Evolutionary conservation across 2,888 invertebrate species (phyloP).

Genomic region (Girardia tigrina): DNA sequence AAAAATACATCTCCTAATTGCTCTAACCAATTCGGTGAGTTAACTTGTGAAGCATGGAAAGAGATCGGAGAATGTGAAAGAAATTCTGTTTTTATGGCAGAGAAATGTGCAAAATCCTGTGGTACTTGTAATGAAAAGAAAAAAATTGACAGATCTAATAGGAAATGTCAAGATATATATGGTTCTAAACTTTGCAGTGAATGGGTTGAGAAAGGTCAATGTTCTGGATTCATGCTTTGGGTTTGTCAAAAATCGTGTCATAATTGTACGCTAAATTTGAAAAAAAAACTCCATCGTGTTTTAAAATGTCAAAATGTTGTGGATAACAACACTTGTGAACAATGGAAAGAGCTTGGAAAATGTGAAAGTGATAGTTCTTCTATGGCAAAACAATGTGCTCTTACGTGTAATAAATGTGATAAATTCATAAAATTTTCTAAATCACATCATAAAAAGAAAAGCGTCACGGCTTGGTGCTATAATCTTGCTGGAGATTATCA

Average conservation of each 20-base stretch:
- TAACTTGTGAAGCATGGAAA: not conserved
- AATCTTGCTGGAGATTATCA: slow-evolving; percentile 1
- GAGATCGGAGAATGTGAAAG: not conserved
- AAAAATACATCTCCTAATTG: not conserved
- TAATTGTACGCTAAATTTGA: not conserved
- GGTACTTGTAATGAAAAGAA: not conserved
- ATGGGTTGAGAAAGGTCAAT: not conserved
- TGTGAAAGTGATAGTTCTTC: not conserved
- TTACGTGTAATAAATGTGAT: not conserved
- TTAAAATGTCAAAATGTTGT: not conserved
- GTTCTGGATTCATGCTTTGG: not conserved
- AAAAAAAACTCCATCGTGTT: no score
- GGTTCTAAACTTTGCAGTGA: not conserved
- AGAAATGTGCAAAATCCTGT: not conserved
- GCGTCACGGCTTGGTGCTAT: not conserved
- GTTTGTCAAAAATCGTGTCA: not conserved
- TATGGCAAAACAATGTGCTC: not conserved
- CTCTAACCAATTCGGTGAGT: not conserved
- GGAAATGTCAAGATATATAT: not conserved
- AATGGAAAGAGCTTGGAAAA: not conserved
- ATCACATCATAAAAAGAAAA: not conserved
- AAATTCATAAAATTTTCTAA: not conserved
- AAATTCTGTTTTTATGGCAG: not conserved
- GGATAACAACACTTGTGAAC: not conserved
- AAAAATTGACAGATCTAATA: not conserved